Percentiles rank a stretch among this genome's conserved stretches.
These are phyloP conservation scores for Grantiella picta DNA, from an alignment of 2,113 vertebrate species.

Conservation along the genomic window DNA sequence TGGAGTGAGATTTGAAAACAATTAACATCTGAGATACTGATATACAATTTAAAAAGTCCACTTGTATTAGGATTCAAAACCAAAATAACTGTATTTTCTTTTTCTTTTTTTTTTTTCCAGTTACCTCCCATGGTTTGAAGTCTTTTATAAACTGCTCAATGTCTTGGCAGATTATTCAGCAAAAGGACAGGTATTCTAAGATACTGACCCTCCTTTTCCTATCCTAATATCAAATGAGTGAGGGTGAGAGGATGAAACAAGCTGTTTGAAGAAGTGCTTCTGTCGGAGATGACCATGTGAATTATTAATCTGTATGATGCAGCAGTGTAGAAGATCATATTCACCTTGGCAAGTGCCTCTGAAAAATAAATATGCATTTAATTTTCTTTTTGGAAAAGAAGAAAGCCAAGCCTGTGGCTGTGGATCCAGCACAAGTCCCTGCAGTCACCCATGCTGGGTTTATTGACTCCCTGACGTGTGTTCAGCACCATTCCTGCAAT, in stretches of 20 bases:
- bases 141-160: conserved; percentile 97
- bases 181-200: conserved; percentile 88
- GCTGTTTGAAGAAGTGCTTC: background rate
- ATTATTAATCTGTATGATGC: background rate
- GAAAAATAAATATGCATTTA: background rate
- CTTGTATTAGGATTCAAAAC: background rate
- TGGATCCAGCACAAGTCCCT: background rate
- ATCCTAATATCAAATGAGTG: background rate
- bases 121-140: conserved; percentile 95
- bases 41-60: background rate
- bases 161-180: conserved; percentile 91
- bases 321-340: background rate
- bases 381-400: background rate
- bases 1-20: background rate
- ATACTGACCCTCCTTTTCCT: background rate
- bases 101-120: conserved; percentile 51
- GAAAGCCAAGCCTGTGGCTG: background rate
- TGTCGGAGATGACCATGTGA: background rate
- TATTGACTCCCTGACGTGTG: background rate
- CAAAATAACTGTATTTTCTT: background rate
- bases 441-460: background rate
- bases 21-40: background rate
- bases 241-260: background rate
- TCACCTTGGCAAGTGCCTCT: background rate
- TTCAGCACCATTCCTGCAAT: background rate